Base-by-base conservation (phyloP, 2,888 invertebrate genomes). In the Cosmopolites sordidus region DNA sequence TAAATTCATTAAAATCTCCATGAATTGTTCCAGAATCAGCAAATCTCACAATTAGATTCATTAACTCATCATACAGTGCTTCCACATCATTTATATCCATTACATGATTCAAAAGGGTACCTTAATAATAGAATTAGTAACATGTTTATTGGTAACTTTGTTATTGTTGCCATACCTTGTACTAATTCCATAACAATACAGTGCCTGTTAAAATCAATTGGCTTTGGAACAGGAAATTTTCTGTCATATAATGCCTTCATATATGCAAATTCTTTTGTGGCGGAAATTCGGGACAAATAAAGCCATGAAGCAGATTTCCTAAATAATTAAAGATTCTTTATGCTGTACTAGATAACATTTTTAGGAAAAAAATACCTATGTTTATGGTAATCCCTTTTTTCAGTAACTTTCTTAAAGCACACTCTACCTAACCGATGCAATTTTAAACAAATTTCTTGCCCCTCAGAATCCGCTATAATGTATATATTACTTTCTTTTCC, bases 1-100 rank as follows among this genome's bases (percentile, higher is more conserved):
- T 99, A 75, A 99, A 99, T 76, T 99, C 99, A 71, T 99, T 99
- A 73, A 97, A 99, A 78, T 99, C 99, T 8, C 97, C 92, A 72
- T 99, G 99, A 64, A 99, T 98, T 1, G 99, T 92, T 0, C 99
- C 99, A 66, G 90, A 87, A 76, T 92, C 89, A 16, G 89, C 99
- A 47, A 99, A 80, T 37, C 84, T 82, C 0, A 97, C 86, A 43
- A 99, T 89, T 18, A 98, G 77, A 64, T 90, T 83, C 97, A 99
- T 97, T 54, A 98, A 80, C 65, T 94, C 89, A 66, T 94, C 93
- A 70, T 96, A 99, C 0, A 98, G 78, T 1, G 76, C 77, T 60
- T 87, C 90, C 0, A 87, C 80, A 68, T 93, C 84, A 1, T 75
- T 73, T 1, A 88, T 75, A 64, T 83, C 78, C 63, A 76, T 76